Evolutionary conservation across 2,797 vertebrate genomes (phyloP).

Genomic region (Falco peregrinus): DNA sequence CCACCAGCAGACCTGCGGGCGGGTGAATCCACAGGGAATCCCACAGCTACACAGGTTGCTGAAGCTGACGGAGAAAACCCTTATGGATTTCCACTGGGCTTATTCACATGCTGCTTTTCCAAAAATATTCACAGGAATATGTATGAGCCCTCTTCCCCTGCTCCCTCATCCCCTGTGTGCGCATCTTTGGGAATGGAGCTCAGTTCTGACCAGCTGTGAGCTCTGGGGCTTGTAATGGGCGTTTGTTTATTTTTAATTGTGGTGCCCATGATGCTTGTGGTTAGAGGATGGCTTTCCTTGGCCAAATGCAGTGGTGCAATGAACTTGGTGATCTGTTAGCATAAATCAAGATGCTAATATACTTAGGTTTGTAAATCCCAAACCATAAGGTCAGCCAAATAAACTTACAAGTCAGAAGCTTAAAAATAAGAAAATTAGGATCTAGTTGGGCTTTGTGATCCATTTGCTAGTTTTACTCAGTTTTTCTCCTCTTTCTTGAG

Average conservation of each 20-base stretch:
- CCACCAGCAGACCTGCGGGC: accelerated
- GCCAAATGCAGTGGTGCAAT: neutral
- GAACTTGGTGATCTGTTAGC: neutral
- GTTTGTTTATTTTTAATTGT: neutral
- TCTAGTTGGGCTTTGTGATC: too few relatives aligned
- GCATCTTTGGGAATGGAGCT: neutral
- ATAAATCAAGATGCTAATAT: neutral
- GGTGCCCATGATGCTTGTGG: neutral
- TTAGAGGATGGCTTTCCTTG: neutral
- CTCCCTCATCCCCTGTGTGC: neutral
- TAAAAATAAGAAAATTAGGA: too few relatives aligned
- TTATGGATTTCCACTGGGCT: neutral
- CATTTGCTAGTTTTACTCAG: too few relatives aligned
- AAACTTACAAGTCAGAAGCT: neutral
- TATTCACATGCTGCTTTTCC: neutral
- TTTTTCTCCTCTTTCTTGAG: neutral
- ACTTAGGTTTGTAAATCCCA: neutral
- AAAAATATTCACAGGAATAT: neutral
- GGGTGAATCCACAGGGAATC: neutral
- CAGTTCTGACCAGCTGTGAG: neutral
- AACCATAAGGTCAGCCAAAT: neutral
- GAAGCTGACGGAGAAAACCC: neutral
- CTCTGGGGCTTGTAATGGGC: neutral
- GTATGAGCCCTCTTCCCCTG: neutral
- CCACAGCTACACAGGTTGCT: neutral